Evolutionary conservation across 2,797 vertebrate genomes (phyloP).

Genomic region (Molossus alvarezi): DNA sequence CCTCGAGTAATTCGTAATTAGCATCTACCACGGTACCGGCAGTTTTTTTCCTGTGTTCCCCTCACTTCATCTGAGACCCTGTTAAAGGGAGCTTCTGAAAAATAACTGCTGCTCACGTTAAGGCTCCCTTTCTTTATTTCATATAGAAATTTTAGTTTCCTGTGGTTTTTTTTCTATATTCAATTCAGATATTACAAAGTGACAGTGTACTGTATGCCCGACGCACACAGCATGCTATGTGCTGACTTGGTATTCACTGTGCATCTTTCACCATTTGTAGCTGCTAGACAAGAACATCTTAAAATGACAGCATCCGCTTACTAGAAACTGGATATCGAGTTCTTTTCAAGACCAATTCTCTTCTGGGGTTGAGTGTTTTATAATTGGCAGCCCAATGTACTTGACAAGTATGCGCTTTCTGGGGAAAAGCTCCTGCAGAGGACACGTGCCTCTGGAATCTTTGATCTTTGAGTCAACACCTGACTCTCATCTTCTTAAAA

Average conservation of each 20-base stretch:
- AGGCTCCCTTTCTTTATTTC: background rate
- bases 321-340: background rate
- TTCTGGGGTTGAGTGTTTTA: background rate
- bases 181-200: background rate
- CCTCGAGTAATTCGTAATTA: background rate
- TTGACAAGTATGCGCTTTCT: background rate
- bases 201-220: background rate
- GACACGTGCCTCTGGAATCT: background rate
- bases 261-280: background rate
- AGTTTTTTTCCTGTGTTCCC: background rate
- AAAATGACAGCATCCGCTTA: background rate
- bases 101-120: too few species aligned
- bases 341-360: background rate
- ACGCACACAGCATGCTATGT: background rate
- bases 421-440: background rate
- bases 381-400: background rate
- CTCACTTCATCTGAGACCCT: background rate
- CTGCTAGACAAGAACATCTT: background rate
- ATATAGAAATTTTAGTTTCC: too few species aligned
- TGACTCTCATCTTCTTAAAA: background rate
- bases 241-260: background rate
- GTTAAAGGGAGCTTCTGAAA: background rate
- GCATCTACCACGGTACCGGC: background rate
- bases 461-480: background rate
- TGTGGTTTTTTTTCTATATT: background rate